A percentile compares a stretch with the other conserved stretches of the same genome.
Conservation (phyloP, 2,113 vertebrate species). For the Chelonoidis abingdonii region DNA sequence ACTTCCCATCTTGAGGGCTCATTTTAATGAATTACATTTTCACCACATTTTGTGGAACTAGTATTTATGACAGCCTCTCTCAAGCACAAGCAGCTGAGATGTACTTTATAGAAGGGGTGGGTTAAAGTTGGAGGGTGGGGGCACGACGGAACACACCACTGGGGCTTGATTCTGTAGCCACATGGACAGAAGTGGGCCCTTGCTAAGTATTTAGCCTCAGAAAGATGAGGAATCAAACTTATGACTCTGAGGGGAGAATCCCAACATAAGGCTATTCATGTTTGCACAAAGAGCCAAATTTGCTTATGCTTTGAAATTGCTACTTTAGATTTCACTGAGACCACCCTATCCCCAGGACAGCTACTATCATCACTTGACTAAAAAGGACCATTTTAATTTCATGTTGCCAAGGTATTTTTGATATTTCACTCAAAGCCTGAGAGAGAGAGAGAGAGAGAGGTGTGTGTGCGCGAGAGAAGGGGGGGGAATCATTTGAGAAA, state of each 20-base stretch:
- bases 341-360: rapidly evolving
- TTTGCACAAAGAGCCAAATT: rapidly evolving
- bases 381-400: neutral
- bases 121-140: too few species aligned
- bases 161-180: neutral
- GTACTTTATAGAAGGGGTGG: neutral
- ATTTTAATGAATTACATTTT: neutral
- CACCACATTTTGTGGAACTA: neutral
- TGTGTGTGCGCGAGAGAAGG: neutral
- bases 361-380: neutral
- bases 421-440: rapidly evolving
- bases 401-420: neutral
- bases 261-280: neutral
- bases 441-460: neutral
- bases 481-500: neutral
- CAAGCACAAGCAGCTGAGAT: rapidly evolving
- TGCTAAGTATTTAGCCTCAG: neutral
- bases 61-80: neutral
- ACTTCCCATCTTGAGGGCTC: neutral
- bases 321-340: neutral
- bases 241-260: neutral
- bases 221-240: rapidly evolving
- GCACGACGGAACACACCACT: rapidly evolving
- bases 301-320: neutral
- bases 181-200: neutral